phyloP scores from a whole-genome alignment of 2,113 vertebrate genomes.

The Sylvietta virens region DNA sequence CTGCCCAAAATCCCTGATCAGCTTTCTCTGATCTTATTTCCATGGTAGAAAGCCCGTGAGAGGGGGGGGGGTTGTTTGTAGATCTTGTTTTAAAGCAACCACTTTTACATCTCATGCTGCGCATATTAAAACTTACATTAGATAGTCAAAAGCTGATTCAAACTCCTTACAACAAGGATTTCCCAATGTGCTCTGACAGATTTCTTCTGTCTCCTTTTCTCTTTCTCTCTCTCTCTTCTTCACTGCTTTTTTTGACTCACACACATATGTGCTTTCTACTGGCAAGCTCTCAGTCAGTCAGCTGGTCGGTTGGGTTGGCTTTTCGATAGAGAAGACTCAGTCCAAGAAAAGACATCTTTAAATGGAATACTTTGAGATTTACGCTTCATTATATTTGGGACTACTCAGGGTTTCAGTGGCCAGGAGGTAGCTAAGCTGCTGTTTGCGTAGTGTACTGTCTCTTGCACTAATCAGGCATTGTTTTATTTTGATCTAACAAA shows the following conservation, averaged over 20 bases:
- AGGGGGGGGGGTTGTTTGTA: background rate
- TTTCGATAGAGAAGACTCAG: background rate
- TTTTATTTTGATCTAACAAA: background rate
- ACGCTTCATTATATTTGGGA: background rate
- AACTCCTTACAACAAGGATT: background rate
- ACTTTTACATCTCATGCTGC: background rate
- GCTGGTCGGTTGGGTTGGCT: background rate
- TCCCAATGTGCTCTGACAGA: background rate
- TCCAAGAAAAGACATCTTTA: background rate
- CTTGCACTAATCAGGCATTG: background rate
- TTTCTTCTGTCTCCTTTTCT: background rate
- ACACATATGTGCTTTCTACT: background rate
- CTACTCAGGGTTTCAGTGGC: background rate
- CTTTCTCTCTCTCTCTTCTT: background rate
- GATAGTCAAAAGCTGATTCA: background rate
- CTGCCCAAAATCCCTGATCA: background rate
- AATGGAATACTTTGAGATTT: background rate
- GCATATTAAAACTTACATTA: background rate
- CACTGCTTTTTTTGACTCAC: background rate
- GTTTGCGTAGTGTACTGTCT: background rate
- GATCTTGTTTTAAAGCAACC: background rate
- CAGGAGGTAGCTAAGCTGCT: background rate
- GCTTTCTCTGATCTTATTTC: background rate
- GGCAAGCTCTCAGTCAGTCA: background rate
- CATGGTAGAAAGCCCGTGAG: background rate